Base-by-base conservation (phyloP, 2,797 vertebrate species). In the Anabas testudineus region DNA sequence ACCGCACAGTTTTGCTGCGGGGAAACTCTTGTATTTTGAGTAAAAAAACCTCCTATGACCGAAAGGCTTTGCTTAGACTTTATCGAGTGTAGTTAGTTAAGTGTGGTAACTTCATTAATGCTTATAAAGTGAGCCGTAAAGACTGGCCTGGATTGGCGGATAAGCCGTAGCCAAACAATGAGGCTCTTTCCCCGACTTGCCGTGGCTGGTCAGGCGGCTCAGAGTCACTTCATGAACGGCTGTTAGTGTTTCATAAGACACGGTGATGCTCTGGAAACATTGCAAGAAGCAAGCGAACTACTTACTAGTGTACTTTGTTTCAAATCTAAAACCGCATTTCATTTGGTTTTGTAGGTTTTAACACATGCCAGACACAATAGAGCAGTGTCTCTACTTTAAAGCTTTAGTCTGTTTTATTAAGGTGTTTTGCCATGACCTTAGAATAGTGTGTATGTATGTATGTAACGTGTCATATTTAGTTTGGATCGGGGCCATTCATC, bases 401-500 rank as follows among this genome's bases (percentile, higher is more conserved):
- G 34, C 59, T 53, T 37, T 15, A 4, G 8, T 0, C 6, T 22
- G 49, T 57, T 36, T 1, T 30, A 0, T 24, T 24, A 6, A 0
- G 5, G 18, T 2, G 3, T 32, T 54, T 54, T 36, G 1, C 18
- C 0, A 9, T 18, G 3, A 32, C 10, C 10, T 8, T 1, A 10
- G 18, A 18, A 2, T 10, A 26, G 52, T 51, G 1, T 34, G 0
- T n/a, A 30, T 19, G 5, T 16, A 19, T n/a, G n/a, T n/a, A 19
- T 22, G 2, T 14, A 19, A 16, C 48, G 2, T 43, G 6, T 4
- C 21, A 55, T 72, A 64, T 78, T 67, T 59, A 49, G 67, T 84
- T 82, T 82, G 81, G 76, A 74, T 30, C 53, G 46, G 71, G 83
- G 87, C 88, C 89, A 88, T 85, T 85, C 86, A 84, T 83, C 83